Evolutionary conservation across 2,888 invertebrate genomes (phyloP), one percentile per base, ranked within the genome.

Genomic region (Pyralis farinalis): DNA sequence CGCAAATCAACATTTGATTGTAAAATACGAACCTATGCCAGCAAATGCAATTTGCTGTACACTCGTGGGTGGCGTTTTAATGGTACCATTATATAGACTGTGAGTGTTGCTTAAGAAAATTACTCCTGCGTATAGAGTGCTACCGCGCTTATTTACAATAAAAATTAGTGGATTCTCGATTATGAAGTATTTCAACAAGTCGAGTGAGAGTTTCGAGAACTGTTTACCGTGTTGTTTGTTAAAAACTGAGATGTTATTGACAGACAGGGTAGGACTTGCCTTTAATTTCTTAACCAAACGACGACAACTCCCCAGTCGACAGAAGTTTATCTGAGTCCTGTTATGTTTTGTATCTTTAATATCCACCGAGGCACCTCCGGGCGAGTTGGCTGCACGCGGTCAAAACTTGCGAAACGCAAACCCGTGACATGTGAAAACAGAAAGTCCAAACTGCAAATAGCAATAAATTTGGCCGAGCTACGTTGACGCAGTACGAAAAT

Each of bases 11-110:
- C 80, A 76, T 85, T 82, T 81, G 84, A 83, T 85, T 83, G 83
- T 84, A 75, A 76, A 75, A 79, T 81, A 78, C 77, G 72, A 64
- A 72, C 71, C 74, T 71, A 75, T 77, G 79, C 77, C 75, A 71
- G 78, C 73, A 71, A 77, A 79, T 78, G 82, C 82, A 84, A 84
- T 83, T 85, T 83, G 81, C 75, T 75, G 67, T 64, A 72, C 73
- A 75, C 76, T 78, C 74, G 86, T 86, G 85, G 87, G 86, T 81
- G 82, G 80, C 70, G 76, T 81, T 84, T 84, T 84, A 85, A 85
- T 85, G 74, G 76, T 64, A 67, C 77, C 68, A 83, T 86, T 83
- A 84, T 74, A 70, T 53, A 56, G 74, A 75, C 70, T 65, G 72
- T 65, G 66, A 74, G 68, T 66, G 75, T 84, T 85, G 78, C 82